Evolutionary conservation across 1,140 invertebrate genomes (phyloP).

Genomic region (Neodiprion virginianus): DNA sequence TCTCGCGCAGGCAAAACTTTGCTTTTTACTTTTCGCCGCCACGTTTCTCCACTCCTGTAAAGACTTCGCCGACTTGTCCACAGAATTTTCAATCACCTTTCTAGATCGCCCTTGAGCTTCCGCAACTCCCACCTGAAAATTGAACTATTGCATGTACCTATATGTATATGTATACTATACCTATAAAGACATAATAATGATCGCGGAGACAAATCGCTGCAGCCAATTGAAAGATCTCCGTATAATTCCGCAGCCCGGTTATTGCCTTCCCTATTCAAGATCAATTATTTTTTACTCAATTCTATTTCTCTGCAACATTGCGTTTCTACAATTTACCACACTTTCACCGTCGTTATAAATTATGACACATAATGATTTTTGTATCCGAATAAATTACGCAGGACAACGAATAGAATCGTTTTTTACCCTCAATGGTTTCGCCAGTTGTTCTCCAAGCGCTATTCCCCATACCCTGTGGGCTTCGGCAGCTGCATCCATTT

Average conservation of each 20-base stretch:
- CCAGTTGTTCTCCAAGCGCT: slow-evolving; percentile 84
- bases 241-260: not conserved
- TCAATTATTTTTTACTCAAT: not conserved
- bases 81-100: slow-evolving; percentile 78
- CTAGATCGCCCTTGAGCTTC: slow-evolving; percentile 71
- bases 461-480: slow-evolving; percentile 82
- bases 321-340: no score
- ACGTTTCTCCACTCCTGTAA: slow-evolving; percentile 84
- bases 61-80: slow-evolving; percentile 85
- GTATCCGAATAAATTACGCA: no score
- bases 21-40: slow-evolving; percentile 86
- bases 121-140: slow-evolving; percentile 58
- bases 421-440: slow-evolving; percentile 80
- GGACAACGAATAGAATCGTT: slow-evolving; percentile 1
- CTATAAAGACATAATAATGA: no score
- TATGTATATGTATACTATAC: not conserved
- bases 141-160: slow-evolving; percentile 12
- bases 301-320: no score
- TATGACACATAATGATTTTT: no score
- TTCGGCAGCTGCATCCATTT: slow-evolving; percentile 90
- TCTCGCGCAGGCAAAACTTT: slow-evolving; percentile 80
- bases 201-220: no score
- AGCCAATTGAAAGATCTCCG: no score
- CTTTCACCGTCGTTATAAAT: no score
- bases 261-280: not conserved